These are phyloP conservation scores for Drosophila watanabei DNA, from an alignment of 1,140 invertebrate species.

Conservation along the genomic window DNA sequence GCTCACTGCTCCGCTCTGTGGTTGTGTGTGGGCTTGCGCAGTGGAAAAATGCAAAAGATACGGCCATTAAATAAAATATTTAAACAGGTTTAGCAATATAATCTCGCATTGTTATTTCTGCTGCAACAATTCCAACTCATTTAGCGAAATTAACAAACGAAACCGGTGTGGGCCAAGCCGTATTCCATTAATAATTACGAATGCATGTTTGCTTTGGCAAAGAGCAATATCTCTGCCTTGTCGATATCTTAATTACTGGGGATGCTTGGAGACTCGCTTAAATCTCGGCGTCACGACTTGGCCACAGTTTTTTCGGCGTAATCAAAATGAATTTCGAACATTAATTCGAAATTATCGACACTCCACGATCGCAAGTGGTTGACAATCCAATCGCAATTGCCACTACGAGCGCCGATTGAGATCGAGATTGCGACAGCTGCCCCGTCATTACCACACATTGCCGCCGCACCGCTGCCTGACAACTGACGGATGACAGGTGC, in stretches of 20 bases:
- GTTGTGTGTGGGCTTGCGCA: constrained; percentile 62
- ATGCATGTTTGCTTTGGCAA: constrained; percentile 36
- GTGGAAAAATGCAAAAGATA: constrained; percentile 55
- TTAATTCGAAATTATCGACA: constrained; percentile 71
- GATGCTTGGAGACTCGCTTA: constrained; percentile 32
- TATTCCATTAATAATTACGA: constrained; percentile 58
- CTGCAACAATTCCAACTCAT: constrained; percentile 53
- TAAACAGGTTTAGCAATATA: constrained; percentile 77
- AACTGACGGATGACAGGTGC: constrained; percentile 17
- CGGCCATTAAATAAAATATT: constrained; percentile 56
- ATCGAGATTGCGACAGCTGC: constrained; percentile 43
- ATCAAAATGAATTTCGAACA: constrained; percentile 56
- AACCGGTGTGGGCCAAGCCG: constrained; percentile 56
- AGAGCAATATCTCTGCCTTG: constrained; percentile 13
- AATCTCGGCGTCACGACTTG: constrained; percentile 42
- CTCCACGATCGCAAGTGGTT: constrained; percentile 53
- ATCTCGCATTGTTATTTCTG: constrained; percentile 69
- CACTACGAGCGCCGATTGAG: constrained; percentile 31
- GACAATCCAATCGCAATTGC: constrained; percentile 54
- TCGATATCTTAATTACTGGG: constrained; percentile 64
- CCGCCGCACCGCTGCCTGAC: constrained; percentile 71
- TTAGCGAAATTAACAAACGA: constrained; percentile 50
- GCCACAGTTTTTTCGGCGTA: constrained; percentile 14
- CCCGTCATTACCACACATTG: constrained; percentile 43
- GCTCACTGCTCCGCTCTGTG: background rate